Evolutionary conservation across 1,140 invertebrate species (phyloP).

Genomic region (Scaptodrosophila lebanonensis): DNA sequence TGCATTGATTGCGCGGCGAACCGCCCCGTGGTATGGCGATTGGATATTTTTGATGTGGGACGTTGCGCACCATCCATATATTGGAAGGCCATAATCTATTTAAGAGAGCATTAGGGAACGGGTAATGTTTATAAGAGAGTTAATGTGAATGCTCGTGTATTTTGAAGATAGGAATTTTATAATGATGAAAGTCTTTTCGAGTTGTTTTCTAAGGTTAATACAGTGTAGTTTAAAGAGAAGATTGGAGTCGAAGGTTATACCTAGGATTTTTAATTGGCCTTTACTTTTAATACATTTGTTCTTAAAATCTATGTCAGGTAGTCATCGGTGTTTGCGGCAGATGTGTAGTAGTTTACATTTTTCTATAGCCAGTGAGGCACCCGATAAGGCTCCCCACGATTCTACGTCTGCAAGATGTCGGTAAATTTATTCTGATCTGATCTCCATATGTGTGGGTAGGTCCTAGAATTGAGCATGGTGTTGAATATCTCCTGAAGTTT

Average conservation of each 20-base stretch:
- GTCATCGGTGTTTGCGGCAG: background rate
- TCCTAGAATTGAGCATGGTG: background rate
- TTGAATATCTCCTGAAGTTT: background rate
- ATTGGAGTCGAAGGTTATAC: conserved; percentile 2
- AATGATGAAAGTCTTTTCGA: conserved; percentile 5
- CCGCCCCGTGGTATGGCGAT: conserved; percentile 8
- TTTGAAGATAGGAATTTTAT: conserved; percentile 10
- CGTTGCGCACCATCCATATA: conserved; percentile 2
- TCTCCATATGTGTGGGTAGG: background rate
- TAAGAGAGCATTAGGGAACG: background rate
- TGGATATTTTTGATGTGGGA: background rate
- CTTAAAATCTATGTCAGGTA: background rate
- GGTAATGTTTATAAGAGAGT: background rate
- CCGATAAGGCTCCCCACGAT: conserved; percentile 7
- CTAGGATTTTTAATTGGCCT: too few relatives aligned
- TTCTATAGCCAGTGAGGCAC: conserved; percentile 7
- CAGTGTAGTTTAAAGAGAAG: conserved; percentile 8
- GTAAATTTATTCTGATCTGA: background rate
- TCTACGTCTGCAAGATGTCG: background rate
- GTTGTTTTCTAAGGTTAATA: conserved; percentile 3
- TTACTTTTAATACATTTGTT: conserved; percentile 4
- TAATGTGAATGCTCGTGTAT: conserved; percentile 1
- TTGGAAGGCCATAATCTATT: conserved; percentile 11
- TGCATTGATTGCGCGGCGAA: conserved; percentile 2
- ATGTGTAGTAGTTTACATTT: conserved; percentile 3